Base-by-base conservation (phyloP, 1,140 invertebrate genomes). In the Nasonia giraulti region DNA sequence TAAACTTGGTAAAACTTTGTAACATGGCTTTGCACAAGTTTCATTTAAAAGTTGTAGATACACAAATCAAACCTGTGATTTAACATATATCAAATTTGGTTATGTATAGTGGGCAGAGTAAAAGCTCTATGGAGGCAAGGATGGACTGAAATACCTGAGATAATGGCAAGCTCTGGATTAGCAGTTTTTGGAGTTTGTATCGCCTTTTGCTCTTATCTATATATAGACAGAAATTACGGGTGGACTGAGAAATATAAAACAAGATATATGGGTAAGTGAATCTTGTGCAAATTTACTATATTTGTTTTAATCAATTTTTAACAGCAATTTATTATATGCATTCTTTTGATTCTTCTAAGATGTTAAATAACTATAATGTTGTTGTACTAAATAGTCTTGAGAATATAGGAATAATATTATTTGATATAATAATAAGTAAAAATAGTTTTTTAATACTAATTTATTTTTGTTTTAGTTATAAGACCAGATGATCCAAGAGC, bases 81-180 rank as follows among this genome's bases (percentile, higher is more conserved):
- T 50, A 17, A 14, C 4, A 14, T 50, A 50, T 50, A 10, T 17
- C 11, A 14, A 62, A 62, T n/a, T 62, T 78, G 50, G 2, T 77
- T 77, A 20, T 77, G 40, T 78, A 2, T 55, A 78, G 47, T 31
- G 17, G 10, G 0, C 2, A 55, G 62, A 78, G 27, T 50, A 6
- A n/a, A 78, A 78, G 44, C 33, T 14, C 74, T 75, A 6, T 75
- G 74, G 74, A 33, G 37, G 12, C 27, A 23, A n/a, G 74, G 74
- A 14, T 75, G 74, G 74, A n/a, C 10, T 23, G 27, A 75, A 75
- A 75, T 75, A 37, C 74, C 74, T 7, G 74, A 75, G 74, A 8
- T 75, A 7, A 75, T 75, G 74, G 74, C 74, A 33, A n/a, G 14
- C 37, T 2, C 20, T 10, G 37, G 37, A 44, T 12, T 44, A 0